Evolutionary conservation across 2,888 invertebrate species (phyloP).

Genomic region (Unio pictorum): DNA sequence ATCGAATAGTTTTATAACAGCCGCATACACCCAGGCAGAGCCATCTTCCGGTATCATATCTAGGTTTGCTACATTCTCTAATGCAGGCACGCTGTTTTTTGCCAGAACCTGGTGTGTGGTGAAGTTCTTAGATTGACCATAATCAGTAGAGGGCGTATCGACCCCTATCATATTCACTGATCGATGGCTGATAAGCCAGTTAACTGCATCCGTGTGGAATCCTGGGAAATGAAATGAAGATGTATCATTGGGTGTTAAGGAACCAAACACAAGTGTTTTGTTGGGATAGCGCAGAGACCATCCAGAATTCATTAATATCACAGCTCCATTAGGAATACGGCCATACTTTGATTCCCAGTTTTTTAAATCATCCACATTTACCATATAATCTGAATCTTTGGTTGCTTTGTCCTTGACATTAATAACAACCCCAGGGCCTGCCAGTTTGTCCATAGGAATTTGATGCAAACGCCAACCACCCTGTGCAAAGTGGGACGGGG

Average conservation of each 20-base stretch:
- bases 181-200: constrained; percentile 75
- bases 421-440: constrained; percentile 67
- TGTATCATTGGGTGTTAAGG: constrained; percentile 24
- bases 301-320: constrained; percentile 72
- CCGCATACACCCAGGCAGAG: constrained; percentile 66
- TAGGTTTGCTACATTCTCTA: constrained; percentile 78
- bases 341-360: constrained; percentile 72
- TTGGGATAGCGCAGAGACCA: constrained; percentile 68
- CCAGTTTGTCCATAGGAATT: constrained; percentile 73
- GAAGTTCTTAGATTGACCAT: constrained; percentile 73
- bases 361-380: constrained; percentile 68
- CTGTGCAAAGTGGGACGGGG: constrained; percentile 76
- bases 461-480: constrained; percentile 74
- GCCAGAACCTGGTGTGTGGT: constrained; percentile 75
- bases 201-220: constrained; percentile 77
- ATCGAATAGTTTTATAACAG: constrained; percentile 78
- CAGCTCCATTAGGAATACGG: constrained; percentile 69
- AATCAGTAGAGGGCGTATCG: constrained; percentile 79
- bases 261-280: constrained; percentile 42
- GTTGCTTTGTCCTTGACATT: constrained; percentile 44
- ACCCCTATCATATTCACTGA: constrained; percentile 77
- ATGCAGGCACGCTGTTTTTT: constrained; percentile 72
- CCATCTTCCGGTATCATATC: constrained; percentile 56
- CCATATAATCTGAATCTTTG: constrained; percentile 42
- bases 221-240: constrained; percentile 59